Evolutionary conservation across 2,113 vertebrate species (phyloP).

Genomic region (Leucopternis melanops): DNA sequence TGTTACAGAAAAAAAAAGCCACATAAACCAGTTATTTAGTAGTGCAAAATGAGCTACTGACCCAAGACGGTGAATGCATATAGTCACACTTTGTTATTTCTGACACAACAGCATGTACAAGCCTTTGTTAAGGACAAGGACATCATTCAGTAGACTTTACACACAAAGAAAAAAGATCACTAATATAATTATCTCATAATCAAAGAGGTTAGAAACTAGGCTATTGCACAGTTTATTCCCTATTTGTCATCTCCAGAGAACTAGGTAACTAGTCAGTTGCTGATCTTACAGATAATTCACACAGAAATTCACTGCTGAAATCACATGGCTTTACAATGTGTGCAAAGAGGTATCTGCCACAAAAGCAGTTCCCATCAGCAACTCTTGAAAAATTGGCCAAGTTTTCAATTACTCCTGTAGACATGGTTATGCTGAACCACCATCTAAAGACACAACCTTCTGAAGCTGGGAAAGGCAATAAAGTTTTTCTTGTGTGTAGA

Average conservation of each 20-base stretch:
- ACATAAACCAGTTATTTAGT: not conserved
- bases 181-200: not conserved
- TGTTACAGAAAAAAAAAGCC: not conserved
- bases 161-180: not conserved
- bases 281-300: not conserved
- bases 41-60: not conserved
- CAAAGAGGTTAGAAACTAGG: not conserved
- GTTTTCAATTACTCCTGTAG: too few relatives aligned
- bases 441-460: not conserved
- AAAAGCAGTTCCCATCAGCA: not conserved
- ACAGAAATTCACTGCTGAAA: not conserved
- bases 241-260: not conserved
- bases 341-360: not conserved
- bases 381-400: too few relatives aligned
- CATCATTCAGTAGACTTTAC: not conserved
- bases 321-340: not conserved
- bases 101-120: not conserved
- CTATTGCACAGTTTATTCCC: not conserved
- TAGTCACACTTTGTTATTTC: not conserved
- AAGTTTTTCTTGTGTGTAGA: not conserved
- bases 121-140: not conserved
- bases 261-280: not conserved
- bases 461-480: not conserved
- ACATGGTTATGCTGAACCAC: too few relatives aligned
- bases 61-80: not conserved